A percentile compares a stretch with the other conserved stretches of the same genome.
Conservation (phyloP, 2,888 invertebrate species). For the Eugnorisma glareosa region DNA sequence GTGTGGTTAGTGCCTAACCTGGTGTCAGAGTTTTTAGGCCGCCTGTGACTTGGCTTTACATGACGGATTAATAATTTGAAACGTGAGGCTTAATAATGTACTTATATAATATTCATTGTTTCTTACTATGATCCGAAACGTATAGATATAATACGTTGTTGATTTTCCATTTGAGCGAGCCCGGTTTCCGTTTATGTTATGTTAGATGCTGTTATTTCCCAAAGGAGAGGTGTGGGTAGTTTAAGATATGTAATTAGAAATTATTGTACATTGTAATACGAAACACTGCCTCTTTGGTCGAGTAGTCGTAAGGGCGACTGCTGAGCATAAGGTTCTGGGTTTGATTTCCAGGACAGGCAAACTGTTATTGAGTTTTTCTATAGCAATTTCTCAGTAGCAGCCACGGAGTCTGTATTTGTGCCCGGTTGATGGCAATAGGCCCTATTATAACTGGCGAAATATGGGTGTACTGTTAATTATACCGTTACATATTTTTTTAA, state of each 20-base stretch:
- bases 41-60: too few relatives aligned
- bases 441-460: neutral
- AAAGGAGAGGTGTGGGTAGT: neutral
- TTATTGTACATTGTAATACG: neutral
- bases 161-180: conserved; percentile 13
- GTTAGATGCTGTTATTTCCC: neutral
- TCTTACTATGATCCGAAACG: neutral
- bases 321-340: neutral
- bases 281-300: too few relatives aligned
- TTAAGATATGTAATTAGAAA: neutral
- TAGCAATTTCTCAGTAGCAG: neutral
- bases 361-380: neutral
- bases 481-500: too few relatives aligned
- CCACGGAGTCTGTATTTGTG: neutral
- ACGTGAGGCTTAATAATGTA: neutral
- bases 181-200: conserved; percentile 6
- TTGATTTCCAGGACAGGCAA: neutral
- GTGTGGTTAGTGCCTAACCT: too few relatives aligned
- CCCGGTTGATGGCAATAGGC: neutral
- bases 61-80: neutral
- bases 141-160: conserved; percentile 13
- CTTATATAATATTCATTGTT: conserved; percentile 5
- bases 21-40: too few relatives aligned
- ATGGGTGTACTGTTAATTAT: too few relatives aligned
- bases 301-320: neutral